Evolutionary conservation across 2,113 vertebrate genomes (phyloP), one percentile per base, ranked within the genome.

Genomic region (Silurus asotus): DNA sequence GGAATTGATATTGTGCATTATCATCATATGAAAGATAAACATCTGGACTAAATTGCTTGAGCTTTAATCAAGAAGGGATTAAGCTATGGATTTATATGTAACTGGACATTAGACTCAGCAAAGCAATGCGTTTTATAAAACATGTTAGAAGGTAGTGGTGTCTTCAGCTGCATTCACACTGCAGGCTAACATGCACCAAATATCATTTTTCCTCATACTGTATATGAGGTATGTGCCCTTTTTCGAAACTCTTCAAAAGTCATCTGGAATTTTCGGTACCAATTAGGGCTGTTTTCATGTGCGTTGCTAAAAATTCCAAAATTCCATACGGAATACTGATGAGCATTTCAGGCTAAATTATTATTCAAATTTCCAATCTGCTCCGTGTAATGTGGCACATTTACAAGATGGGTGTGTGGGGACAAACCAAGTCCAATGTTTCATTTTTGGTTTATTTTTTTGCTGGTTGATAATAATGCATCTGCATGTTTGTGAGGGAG

Each of bases 331-430:
- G 69, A 72, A 75, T 75, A 51, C 48, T 75, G 48, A 53, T 75
- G 20, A 75, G 48, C 10, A 6, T n/a, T 75, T 75, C 45, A 75
- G 72, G 20, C 20, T 51, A 53, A 53, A n/a, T 75, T 11, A 53
- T 75, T 75, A 53, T 75, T 75, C 20, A 51, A 53, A 75, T 75
- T 53, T 72, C 17, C 45, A 49, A 72, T 72, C 69, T 72, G 69
- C 45, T 72, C 8, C 45, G 3, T 20, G 17, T 72, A 72, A 49
- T 49, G 69, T 48, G 49, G 72, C 48, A 53, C 72, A 37, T 72
- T 72, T 72, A 10, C 17, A 72, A 48, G 69, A 20, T 15, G 8
- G 23, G 48, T 23, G 20, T 51, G 48, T 13, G 8, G 72, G 19
- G 20, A 75, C 3, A 20, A 53, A 17, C 9, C 49, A 75, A 51